Percentiles rank a stretch among this genome's conserved stretches.
phyloP scores from a whole-genome alignment of 2,113 vertebrate species.

The Misgurnus anguillicaudatus region DNA sequence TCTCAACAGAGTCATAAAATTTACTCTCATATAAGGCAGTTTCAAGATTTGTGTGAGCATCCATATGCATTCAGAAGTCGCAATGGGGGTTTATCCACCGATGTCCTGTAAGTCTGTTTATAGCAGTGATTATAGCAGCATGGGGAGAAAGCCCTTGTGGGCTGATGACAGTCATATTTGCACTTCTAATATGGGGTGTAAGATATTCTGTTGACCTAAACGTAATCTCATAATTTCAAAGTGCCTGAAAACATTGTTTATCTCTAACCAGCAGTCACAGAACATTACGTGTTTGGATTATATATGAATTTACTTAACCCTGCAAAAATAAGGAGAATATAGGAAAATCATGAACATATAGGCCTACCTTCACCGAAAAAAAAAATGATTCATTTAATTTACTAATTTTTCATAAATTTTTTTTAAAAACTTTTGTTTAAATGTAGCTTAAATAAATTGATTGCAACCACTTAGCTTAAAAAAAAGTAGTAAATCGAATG shows the following conservation, averaged over 20 bases:
- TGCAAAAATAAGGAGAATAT: neutral
- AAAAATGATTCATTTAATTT: too few relatives aligned
- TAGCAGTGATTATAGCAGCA: constrained; percentile 40
- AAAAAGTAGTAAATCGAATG: too few relatives aligned
- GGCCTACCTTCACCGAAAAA: too few relatives aligned
- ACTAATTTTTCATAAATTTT: too few relatives aligned
- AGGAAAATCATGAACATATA: neutral
- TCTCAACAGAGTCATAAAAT: constrained; percentile 19
- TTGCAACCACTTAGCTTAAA: too few relatives aligned
- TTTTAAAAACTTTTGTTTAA: too few relatives aligned
- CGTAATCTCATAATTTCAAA: constrained; percentile 45
- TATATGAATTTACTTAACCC: neutral
- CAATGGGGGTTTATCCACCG: constrained; percentile 30
- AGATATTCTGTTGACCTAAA: constrained; percentile 36
- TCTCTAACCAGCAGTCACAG: constrained; percentile 21
- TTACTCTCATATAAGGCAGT: constrained; percentile 20
- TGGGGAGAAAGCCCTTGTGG: constrained; percentile 3
- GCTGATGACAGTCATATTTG: constrained; percentile 44
- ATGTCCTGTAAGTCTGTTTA: constrained; percentile 31
- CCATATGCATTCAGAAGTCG: constrained; percentile 23
- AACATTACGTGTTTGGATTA: constrained; percentile 20
- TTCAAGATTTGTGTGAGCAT: constrained; percentile 16
- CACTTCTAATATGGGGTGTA: constrained; percentile 28
- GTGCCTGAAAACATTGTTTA: constrained; percentile 23
- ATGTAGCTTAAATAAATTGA: too few relatives aligned